Base-by-base conservation (phyloP, 92 coral and sea anemone genomes). In the Umimayanthus kanabou region DNA sequence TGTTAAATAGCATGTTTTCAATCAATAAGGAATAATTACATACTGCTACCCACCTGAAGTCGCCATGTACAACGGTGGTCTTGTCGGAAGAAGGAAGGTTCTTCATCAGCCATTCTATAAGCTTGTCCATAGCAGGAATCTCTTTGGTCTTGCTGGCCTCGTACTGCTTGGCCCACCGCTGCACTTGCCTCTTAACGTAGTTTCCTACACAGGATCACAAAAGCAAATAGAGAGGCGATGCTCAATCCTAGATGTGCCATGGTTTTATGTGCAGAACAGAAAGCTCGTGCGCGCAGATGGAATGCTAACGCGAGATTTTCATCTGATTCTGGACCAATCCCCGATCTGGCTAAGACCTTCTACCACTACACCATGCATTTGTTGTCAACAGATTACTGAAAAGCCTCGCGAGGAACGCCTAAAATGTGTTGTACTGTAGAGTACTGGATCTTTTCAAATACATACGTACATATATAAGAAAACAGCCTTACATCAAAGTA, bases 51-150 rank as follows among this genome's bases (percentile, higher is more conserved):
- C 23, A 96, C 98, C 98, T 96, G 83, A 90, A 96, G 82, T 96
- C 98, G 0, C 98, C 98, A 69, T 96, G 98, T 73, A 96, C 98
- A 5, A 96, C 98, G 25, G 98, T 92, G 11, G 98, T 96, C 18
- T 90, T 93, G 65, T 95, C 98, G 39, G 92, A 88, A 50, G 84
- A 76, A 10, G 98, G 98, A 39, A 92, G 66, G 76, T 92, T 95
- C 33, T 89, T 88, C 39, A 79, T 81, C 20, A 96, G 88, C 98
- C 98, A 96, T 15, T 89, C 76, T 57, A 92, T 93, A 33, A 96
- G 87, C 65, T 86, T 89, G 80, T 96, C 92, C 98, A 96, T 96
- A n/a, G 82, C 84, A 23, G 95, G 94, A 49, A 95, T 96, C 30
- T 95, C 97, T 67, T 90, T 96, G 42, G 99, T 96, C 71, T 96